Base-by-base conservation (phyloP, 2,797 vertebrate genomes). In the Micromesistius poutassou region DNA sequence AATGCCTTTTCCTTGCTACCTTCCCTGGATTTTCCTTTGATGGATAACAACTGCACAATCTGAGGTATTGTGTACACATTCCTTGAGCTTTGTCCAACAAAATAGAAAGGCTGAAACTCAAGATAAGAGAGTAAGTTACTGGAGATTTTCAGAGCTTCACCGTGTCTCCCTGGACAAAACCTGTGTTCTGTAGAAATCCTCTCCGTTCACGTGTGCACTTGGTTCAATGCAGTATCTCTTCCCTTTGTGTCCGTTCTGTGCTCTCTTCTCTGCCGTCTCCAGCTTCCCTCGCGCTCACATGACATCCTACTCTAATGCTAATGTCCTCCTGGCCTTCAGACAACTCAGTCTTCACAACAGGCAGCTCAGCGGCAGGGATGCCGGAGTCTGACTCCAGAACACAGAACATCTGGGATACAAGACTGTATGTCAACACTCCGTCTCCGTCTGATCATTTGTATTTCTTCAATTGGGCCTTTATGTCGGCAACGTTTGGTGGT, bases 271-370 rank as follows among this genome's bases (percentile, higher is more conserved):
- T 78, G 0, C 62, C 50, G 62, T 85, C 74, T 80, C 80, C 55
- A n/a, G 72, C 79, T 81, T 83, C 77, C 5, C 76, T 79, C 10
- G 38, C 3, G 71, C 73, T 87, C 86, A 87, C 79, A 82, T 84
- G 84, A 87, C 81, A 73, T 74, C 80, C 36, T 35, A 75, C 50
- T 66, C 55, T 42, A 77, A 82, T 74, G 79, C 84, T 84, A 72
- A 87, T 87, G 85, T 85, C 84, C 84, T 84, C 74, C 83, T 79
- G 78, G 83, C 79, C 74, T 62, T 19, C 22, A 62, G 55, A 62
- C n/a, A 19, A 55, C 46, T n/a, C 46, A 55, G 3, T 42, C 40
- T 19, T n/a, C 16, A 55, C 19, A 55, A 55, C 19, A 55, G 22
- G 22, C 55, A n/a, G 5, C 46, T 22, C 46, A 55, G 6, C 46